A percentile compares a stretch with the other conserved stretches of the same genome.
Evolutionary conservation across 1,140 invertebrate species (phyloP).

Genomic region (Meloidogyne floridensis): DNA sequence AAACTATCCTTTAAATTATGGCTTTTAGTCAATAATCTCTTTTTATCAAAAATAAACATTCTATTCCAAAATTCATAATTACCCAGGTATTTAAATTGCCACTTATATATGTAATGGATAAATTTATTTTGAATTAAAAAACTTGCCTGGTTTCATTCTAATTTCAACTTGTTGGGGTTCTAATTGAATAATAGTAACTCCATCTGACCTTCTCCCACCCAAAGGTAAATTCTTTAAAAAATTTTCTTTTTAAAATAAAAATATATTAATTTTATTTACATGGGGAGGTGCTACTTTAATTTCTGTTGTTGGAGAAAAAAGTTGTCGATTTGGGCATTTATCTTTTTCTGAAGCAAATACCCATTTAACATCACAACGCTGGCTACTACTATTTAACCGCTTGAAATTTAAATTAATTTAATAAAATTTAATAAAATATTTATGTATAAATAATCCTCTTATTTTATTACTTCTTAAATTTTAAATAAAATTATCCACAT

Average conservation of each 20-base stretch:
- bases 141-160: constrained; percentile 51
- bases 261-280: constrained; percentile 37
- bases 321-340: constrained; percentile 43
- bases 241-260: constrained; percentile 14
- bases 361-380: constrained; percentile 52
- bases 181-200: constrained; percentile 52
- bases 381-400: constrained; percentile 42
- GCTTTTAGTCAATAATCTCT: too few relatives aligned
- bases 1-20: too few relatives aligned
- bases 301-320: constrained; percentile 57
- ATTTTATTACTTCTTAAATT: not conserved
- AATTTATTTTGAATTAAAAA: not conserved
- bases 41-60: too few relatives aligned
- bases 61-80: too few relatives aligned
- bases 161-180: constrained; percentile 62
- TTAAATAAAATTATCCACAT: constrained; percentile 12
- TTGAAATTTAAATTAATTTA: constrained; percentile 21
- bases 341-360: constrained; percentile 33
- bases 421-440: constrained; percentile 16
- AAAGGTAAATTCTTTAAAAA: constrained; percentile 58
- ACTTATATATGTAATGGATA: too few relatives aligned
- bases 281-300: constrained; percentile 53
- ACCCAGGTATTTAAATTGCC: too few relatives aligned
- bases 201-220: constrained; percentile 49
- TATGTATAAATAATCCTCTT: too few relatives aligned